Evolutionary conservation across 2,797 vertebrate species (phyloP), one percentile per base, ranked within the genome.

Genomic region (Chelmon rostratus): DNA sequence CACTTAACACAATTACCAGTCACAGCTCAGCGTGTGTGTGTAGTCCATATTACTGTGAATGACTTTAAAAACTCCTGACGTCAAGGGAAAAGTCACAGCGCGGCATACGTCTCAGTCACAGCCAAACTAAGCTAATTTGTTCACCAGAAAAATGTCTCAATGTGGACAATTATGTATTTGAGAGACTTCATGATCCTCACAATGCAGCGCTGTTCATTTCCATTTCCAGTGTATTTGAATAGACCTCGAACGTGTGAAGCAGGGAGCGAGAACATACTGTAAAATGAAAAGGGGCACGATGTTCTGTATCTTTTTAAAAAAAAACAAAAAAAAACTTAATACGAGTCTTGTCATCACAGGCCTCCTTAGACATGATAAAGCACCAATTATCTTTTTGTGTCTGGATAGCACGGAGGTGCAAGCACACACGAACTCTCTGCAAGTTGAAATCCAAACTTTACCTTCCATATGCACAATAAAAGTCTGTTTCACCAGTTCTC

Each of bases 181-280:
- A 35, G 18, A 35, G 40, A 13, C 74, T 50, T 58, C 46, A 74
- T 78, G 67, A 57, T 66, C 49, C 65, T 63, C 16, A 47, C 64
- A 67, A 73, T 81, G n/a, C 6, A 53, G 23, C 25, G 40, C 49
- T 40, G 19, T 54, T 79, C 12, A 42, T 49, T 81, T 7, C n/a
- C n/a, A n/a, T 49, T 37, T 35, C 21, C 40, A 49, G 57, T 54
- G 25, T 25, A 71, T 84, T 53, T 76, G 53, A 85, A 83, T 83
- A 79, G 57, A 79, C 79, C 86, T 76, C 44, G 49, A 31, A 67
- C 53, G 3, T 57, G 12, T 62, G 76, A 31, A 4, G 25, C 4
- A 6, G 16, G 28, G 44, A 25, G 13, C 68, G 19, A 68, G 15
- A 54, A 40, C 11, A 19, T 21, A 42, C 9, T 47, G 46, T 33